Conservation (phyloP, 2,797 vertebrate genomes). For the Carcharodon carcharias region DNA sequence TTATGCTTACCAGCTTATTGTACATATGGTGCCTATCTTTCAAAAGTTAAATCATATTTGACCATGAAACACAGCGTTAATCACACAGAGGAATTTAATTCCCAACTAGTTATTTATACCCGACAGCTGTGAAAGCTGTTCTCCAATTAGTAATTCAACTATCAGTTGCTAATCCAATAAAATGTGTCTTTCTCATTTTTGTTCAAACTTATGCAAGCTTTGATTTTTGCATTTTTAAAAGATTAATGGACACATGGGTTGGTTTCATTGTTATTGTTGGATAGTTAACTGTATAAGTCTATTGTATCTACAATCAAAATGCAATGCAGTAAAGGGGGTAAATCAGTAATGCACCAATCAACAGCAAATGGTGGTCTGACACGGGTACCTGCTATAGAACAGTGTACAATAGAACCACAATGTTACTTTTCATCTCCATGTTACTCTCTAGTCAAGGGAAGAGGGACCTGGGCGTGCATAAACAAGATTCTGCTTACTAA, state of each 20-base stretch:
- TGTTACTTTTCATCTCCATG: not conserved
- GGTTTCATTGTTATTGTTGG: not conserved
- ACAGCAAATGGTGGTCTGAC: not conserved
- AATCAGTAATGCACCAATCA: not conserved
- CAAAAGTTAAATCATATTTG: not conserved
- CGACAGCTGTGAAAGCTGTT: not conserved
- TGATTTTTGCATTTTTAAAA: not conserved
- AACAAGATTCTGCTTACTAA: not conserved
- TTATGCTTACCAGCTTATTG: not conserved
- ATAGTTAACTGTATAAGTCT: not conserved
- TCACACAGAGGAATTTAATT: not conserved
- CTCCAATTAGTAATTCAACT: not conserved
- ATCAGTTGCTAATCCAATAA: not conserved
- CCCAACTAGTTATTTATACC: conserved; percentile 6
- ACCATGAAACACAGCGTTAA: not conserved
- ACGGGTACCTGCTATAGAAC: not conserved
- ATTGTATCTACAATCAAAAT: not conserved
- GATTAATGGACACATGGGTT: not conserved
- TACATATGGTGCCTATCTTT: not conserved
- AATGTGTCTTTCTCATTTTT: not conserved
- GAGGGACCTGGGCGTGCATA: not conserved
- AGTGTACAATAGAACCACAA: not conserved
- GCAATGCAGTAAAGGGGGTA: not conserved
- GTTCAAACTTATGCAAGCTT: not conserved
- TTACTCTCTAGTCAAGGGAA: not conserved